Evolutionary conservation across 2,888 invertebrate genomes (phyloP), one percentile per base, ranked within the genome.

Genomic region (Timema cristinae): DNA sequence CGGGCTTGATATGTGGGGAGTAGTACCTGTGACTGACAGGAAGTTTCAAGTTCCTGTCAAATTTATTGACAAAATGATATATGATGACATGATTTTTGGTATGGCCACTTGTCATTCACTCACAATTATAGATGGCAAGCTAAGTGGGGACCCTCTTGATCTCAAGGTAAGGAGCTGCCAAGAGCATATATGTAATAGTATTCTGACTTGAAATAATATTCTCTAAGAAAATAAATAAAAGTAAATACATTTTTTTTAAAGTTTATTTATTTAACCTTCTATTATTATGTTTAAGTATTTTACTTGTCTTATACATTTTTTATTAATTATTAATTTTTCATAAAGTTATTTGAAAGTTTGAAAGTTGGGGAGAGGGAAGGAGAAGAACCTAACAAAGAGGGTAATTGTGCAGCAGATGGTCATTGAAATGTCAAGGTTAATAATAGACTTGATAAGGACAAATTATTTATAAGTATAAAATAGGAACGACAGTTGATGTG

Each of bases 21-120:
- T 95, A 6, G 91, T 97, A 2, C 91, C 94, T 0, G 83, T 84
- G 13, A 79, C 86, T 80, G 81, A 85, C 76, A 80, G 82, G 76
- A 72, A 81, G 66, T 84, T 85, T 73, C 80, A 80, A 49, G 74
- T 84, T 8, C 85, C 88, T 0, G 80, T 83, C 32, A 83, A 86
- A 8, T 84, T 86, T 75, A 84, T 88, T 0, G 76, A 82, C 0
- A 79, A 73, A 1, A 78, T 89, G 59, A 84, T 70, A 7, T 32
- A 85, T 72, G 82, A 86, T 47, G 86, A 87, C 73, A 82, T 91
- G 2, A 82, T 91, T 32, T 82, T 91, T 67, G 94, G 93, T 69
- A 92, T 98, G 91, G 96, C 94, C 0, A 89, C 93, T 0, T 98
- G 97, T 79, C 98, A 98, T 82, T 95, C 95, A 5, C 87, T 98